Percentiles rank a stretch among this genome's conserved stretches.
Evolutionary conservation across 2,888 invertebrate species (phyloP).

Genomic region (Metallyticus violacea): DNA sequence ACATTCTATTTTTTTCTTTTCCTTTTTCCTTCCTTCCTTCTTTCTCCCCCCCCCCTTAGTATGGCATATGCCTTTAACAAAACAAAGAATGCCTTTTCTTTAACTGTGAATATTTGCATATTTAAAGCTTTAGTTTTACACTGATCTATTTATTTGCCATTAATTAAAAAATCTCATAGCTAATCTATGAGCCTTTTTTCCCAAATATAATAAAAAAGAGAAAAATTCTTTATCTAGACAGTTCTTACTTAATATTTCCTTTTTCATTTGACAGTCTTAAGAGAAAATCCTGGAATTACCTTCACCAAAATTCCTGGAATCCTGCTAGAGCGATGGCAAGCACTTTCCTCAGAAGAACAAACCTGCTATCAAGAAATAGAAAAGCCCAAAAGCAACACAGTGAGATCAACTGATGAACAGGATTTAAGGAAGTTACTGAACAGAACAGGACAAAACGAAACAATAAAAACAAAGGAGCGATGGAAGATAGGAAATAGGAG

Average conservation of each 20-base stretch:
- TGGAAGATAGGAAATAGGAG: not conserved
- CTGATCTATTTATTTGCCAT: too few species aligned
- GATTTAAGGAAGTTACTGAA: not conserved
- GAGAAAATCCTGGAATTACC: constrained; percentile 41
- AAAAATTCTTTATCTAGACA: not conserved
- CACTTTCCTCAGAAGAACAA: constrained; percentile 44
- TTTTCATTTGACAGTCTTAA: constrained; percentile 37
- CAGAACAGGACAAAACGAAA: not conserved
- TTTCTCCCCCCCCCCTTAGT: too few species aligned
- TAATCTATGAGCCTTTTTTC: too few species aligned
- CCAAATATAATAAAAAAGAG: not conserved
- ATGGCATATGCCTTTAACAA: too few species aligned
- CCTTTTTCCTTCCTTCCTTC: too few species aligned
- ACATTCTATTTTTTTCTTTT: too few species aligned
- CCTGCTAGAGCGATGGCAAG: constrained; percentile 45
- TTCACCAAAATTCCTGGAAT: constrained; percentile 45
- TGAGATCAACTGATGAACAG: not conserved
- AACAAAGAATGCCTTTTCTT: too few species aligned
- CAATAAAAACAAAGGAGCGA: not conserved
- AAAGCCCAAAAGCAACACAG: not conserved
- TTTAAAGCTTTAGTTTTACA: too few species aligned
- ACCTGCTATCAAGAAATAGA: constrained; percentile 42
- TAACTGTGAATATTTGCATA: too few species aligned
- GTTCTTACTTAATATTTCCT: not conserved
- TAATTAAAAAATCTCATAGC: too few species aligned